Evolutionary conservation across 2,888 invertebrate species (phyloP).

Genomic region (Torymus texanus): DNA sequence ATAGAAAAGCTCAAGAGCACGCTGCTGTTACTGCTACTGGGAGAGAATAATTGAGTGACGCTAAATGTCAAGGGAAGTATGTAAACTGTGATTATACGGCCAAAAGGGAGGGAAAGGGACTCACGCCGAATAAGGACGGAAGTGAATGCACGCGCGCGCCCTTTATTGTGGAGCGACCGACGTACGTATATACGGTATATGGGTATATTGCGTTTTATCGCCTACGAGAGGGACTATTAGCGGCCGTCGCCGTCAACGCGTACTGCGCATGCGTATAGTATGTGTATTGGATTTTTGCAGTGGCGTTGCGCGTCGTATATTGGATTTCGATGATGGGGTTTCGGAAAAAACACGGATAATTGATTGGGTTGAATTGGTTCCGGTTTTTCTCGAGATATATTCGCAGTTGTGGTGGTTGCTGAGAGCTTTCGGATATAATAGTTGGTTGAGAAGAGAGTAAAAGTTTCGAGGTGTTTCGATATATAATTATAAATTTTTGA

Average conservation of each 20-base stretch:
- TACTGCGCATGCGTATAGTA: too few species aligned
- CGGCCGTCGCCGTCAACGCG: too few species aligned
- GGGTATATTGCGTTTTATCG: neutral
- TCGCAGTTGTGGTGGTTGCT: too few species aligned
- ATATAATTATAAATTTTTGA: too few species aligned
- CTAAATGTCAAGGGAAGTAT: conserved; percentile 51
- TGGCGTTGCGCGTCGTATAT: neutral
- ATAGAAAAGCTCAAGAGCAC: conserved; percentile 30
- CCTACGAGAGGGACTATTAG: neutral
- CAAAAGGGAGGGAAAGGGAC: neutral
- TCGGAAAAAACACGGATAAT: too few species aligned
- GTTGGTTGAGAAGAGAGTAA: too few species aligned
- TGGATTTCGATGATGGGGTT: neutral
- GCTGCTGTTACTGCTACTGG: neutral
- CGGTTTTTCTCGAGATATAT: too few species aligned
- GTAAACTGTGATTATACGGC: conserved; percentile 51
- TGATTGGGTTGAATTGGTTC: too few species aligned
- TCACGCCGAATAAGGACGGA: neutral
- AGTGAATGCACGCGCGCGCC: neutral
- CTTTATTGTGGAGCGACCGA: neutral
- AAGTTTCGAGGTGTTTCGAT: too few species aligned
- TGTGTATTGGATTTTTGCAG: too few species aligned
- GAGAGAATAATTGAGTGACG: conserved; percentile 51
- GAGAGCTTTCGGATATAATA: too few species aligned
- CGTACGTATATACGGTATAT: too few species aligned